These are phyloP conservation scores for Brotula barbata DNA, from an alignment of 2,797 vertebrate species.

Conservation along the genomic window DNA sequence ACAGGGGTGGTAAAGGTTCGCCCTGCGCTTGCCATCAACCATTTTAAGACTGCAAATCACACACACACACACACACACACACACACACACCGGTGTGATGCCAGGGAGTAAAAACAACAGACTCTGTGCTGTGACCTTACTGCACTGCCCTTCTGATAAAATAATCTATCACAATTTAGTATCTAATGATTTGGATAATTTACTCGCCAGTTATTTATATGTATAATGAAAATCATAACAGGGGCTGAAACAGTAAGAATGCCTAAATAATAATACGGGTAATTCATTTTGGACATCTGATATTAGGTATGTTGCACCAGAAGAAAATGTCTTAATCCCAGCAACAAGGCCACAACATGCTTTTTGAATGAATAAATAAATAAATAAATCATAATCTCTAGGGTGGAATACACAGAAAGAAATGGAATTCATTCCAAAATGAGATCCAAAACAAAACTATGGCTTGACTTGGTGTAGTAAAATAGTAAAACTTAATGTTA, in stretches of 20 bases:
- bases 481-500: too few relatives aligned
- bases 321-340: neutral
- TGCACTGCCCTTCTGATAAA: conserved; percentile 46
- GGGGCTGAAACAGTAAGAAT: conserved; percentile 28
- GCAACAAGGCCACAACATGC: too few relatives aligned
- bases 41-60: conserved; percentile 87
- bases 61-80: conserved; percentile 6
- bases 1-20: conserved; percentile 93
- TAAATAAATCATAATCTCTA: too few relatives aligned
- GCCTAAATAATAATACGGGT: conserved; percentile 5
- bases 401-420: too few relatives aligned
- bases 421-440: neutral
- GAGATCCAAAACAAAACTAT: neutral
- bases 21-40: conserved; percentile 96
- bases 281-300: neutral
- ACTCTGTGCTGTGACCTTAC: conserved; percentile 51
- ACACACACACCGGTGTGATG: conserved; percentile 27
- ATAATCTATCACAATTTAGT: conserved; percentile 62
- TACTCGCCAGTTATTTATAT: conserved; percentile 59
- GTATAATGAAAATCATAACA: conserved; percentile 42
- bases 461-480: too few relatives aligned
- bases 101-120: conserved; percentile 54
- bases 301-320: neutral
- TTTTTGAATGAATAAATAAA: too few relatives aligned
- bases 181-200: conserved; percentile 66